Conservation (phyloP, 1,140 invertebrate species). For the Xylocopa sonorina region DNA sequence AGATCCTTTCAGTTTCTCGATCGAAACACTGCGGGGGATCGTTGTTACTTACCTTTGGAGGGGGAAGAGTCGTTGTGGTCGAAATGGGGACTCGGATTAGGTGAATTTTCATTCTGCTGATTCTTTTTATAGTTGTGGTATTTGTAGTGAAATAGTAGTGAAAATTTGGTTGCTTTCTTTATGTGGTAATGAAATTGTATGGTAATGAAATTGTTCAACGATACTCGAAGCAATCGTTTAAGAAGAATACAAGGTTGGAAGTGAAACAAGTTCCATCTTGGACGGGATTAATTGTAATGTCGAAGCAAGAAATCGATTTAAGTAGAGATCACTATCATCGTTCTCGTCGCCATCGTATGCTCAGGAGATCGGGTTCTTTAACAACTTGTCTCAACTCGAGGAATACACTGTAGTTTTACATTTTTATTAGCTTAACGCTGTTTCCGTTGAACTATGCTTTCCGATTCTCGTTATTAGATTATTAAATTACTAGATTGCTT, state of each 20-base stretch:
- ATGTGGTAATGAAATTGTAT: no score
- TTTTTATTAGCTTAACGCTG: no score
- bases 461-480: no score
- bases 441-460: no score
- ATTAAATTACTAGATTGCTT: no score
- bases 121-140: background rate
- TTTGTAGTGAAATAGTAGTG: no score
- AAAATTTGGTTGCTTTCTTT: no score
- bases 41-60: background rate
- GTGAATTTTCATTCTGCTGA: no score
- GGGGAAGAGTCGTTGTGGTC: background rate
- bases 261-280: no score
- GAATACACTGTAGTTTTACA: background rate
- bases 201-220: no score
- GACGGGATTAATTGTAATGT: background rate
- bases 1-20: background rate
- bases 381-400: background rate
- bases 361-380: background rate
- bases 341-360: no score
- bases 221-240: background rate
- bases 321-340: conserved; percentile 1
- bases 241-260: background rate
- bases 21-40: conserved; percentile 9
- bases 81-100: background rate
- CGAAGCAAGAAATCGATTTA: conserved; percentile 9